Evolutionary conservation across 2,797 vertebrate species (phyloP), one percentile per base, ranked within the genome.

Genomic region (Vipera latastei): DNA sequence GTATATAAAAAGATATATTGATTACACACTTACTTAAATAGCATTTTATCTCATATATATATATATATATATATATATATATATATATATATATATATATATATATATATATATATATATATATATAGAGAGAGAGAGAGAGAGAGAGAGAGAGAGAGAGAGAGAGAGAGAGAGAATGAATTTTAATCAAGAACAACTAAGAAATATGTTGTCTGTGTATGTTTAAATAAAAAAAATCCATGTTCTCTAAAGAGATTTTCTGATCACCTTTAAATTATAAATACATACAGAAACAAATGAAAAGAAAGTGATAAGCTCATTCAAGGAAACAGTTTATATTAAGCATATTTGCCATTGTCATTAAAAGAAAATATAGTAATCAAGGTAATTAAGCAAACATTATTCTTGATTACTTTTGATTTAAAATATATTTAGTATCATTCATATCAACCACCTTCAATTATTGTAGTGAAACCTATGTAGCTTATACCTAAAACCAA

Each of bases 401-500:
- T 92, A 18, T 28, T 56, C 88, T 57, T 59, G 65, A 92, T 88
- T 56, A 78, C 11, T 78, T 78, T 89, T 92, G 53, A 92, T 89
- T 48, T 78, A 48, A 28, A 48, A 56, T 92, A 73, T 88, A 69
- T 38, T 88, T 92, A 73, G 63, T 22, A 73, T 57, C 18, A 59
- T 14, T 16, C 32, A 73, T 28, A 59, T 26, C 59, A 88, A 88
- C 18, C 69, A 32, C 4, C 16, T 59, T 73, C 86, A 88, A 6
- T 28, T 88, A 48, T 57, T 88, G n/a, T n/a, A 25, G 53, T 73
- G 22, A 73, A 90, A 73, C 8, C 25, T 55, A 44, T 38, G 6
- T 90, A 73, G n/a, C 51, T 73, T 55, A 25, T 25, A 88, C 13
- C 86, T 92, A 61, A 88, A 73, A 88, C 51, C 56, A 65, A 69